Evolutionary conservation across 2,888 invertebrate genomes (phyloP).

Genomic region (Buathra laborator): DNA sequence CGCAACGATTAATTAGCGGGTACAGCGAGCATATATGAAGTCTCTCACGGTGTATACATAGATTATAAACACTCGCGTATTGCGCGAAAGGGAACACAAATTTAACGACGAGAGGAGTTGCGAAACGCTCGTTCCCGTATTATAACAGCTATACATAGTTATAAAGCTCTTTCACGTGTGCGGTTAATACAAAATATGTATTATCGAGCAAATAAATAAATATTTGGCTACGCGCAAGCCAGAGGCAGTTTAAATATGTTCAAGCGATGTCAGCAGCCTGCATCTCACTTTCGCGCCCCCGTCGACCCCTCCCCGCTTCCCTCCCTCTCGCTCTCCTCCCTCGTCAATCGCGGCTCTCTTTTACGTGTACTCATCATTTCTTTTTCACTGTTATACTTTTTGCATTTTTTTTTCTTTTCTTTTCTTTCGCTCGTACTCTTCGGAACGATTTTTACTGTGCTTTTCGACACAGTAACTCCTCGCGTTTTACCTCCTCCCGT

Average conservation of each 20-base stretch:
- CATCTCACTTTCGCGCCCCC: conserved; percentile 59
- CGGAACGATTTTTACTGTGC: conserved; percentile 20
- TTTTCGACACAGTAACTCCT: conserved; percentile 18
- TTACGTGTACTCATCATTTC: conserved; percentile 25
- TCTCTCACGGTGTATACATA: background rate
- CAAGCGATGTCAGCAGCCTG: conserved; percentile 80
- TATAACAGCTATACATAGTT: background rate
- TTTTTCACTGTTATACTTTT: conserved; percentile 11
- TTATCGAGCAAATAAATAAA: conserved; percentile 83
- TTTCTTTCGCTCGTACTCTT: conserved; percentile 7
- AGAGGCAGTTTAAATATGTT: conserved; percentile 82
- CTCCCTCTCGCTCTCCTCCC: conserved; percentile 49
- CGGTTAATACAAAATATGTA: conserved; percentile 75
- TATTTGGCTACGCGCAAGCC: conserved; percentile 82
- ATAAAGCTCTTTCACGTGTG: conserved; percentile 51
- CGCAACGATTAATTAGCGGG: conserved; percentile 62
- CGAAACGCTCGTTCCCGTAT: background rate
- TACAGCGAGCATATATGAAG: background rate
- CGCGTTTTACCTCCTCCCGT: conserved; percentile 35
- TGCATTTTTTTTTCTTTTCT: background rate
- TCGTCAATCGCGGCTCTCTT: conserved; percentile 48
- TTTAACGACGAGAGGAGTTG: conserved; percentile 26
- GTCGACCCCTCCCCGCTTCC: conserved; percentile 47
- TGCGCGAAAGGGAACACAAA: conserved; percentile 46
- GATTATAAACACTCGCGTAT: conserved; percentile 14